Percentiles rank a stretch among this genome's conserved stretches.
Conservation (phyloP, 2,888 invertebrate genomes). For the Apodemia zela region DNA sequence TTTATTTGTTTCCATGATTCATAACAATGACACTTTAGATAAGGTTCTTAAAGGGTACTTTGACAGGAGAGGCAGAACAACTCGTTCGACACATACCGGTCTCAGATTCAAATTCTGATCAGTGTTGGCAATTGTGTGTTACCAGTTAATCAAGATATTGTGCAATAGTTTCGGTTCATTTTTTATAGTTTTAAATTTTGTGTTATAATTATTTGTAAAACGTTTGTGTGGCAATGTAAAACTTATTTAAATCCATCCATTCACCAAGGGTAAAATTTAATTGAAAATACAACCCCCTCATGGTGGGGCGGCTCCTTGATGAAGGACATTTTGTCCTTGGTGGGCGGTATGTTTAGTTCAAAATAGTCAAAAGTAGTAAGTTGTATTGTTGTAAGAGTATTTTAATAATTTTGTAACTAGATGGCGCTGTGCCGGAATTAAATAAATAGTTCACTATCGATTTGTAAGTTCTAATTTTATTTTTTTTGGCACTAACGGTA, state of each 20-base stretch:
- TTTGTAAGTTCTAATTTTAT: too few relatives aligned
- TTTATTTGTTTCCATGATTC: slow-evolving; percentile 22
- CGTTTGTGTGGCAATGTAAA: background rate
- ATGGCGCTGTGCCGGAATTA: too few relatives aligned
- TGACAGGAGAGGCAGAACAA: background rate
- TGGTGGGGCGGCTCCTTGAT: background rate
- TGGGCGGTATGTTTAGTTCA: too few relatives aligned
- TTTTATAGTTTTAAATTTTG: background rate
- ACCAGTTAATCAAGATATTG: background rate
- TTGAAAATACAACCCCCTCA: background rate
- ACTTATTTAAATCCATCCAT: background rate
- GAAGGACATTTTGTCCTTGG: too few relatives aligned
- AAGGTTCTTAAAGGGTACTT: background rate
- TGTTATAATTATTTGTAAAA: background rate
- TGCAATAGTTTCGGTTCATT: background rate
- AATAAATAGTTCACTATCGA: too few relatives aligned
- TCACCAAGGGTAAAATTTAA: background rate
- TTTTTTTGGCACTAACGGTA: too few relatives aligned
- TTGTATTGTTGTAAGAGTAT: too few relatives aligned
- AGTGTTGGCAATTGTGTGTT: background rate
- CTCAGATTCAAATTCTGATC: background rate
- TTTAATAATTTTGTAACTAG: too few relatives aligned
- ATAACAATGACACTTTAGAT: slow-evolving; percentile 13
- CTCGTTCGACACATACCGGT: background rate
- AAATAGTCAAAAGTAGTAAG: too few relatives aligned